Base-by-base conservation (phyloP, 2,888 invertebrate genomes). In the Drosophila koepferae region DNA sequence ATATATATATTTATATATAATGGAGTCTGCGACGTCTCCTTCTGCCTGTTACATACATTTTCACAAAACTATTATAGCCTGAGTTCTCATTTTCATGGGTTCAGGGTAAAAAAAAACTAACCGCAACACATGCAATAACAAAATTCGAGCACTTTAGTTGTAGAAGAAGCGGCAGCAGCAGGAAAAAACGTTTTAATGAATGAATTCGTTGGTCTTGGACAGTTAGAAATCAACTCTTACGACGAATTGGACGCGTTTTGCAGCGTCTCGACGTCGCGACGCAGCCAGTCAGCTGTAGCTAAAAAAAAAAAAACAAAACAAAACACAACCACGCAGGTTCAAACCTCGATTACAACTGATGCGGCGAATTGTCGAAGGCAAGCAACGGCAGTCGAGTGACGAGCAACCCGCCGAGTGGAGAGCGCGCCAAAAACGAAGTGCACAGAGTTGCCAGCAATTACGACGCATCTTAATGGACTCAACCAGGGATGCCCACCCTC, bases 311-410 rank as follows among this genome's bases (percentile, higher is more conserved):
- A 28, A 23, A 5, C 67, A 48, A 41, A 36, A 28, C n/a, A 12
- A 55, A 54, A 18, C 64, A 77, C 84, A 28, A 81, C 83, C 89
- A 79, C 63, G 62, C 60, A 81, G 66, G 66, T 66, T 74, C 72
- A 80, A 80, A 82, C 83, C 74, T 88, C 68, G 77, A 74, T 77
- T 88, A 65, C 49, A 81, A 84, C 89, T 89, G 74, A 77, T 77
- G 75, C 89, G 89, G 82, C 87, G 72, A 81, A 84, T 74, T 86
- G 63, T 54, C 56, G 63, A 49, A 8, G 38, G 55, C 60, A 10
- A 48, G 20, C 72, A 23, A 16, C 63, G 63, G 36, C 41, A 14
- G 44, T 44, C 56, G 28, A 41, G 38, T 40, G 5, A 14, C 55
- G 64, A 51, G 44, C 49, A 49, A n/a, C 38, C 31, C 55, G 76